phyloP scores from a whole-genome alignment of 2,113 vertebrate genomes.

The Callaeas wilsoni region DNA sequence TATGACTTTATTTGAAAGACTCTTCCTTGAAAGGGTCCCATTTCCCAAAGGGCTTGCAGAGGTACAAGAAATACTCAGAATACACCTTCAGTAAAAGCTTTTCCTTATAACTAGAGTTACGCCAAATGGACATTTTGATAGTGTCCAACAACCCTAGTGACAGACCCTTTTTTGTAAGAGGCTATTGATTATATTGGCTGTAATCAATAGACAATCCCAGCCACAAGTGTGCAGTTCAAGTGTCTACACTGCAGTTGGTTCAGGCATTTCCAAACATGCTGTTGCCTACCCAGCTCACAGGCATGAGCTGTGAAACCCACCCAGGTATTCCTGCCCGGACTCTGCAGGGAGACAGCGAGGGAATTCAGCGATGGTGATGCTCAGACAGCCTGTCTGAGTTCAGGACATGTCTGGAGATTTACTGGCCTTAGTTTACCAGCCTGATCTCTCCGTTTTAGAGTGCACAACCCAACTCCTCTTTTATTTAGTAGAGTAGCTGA shows the following conservation, averaged over 20 bases:
- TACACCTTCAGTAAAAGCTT: neutral
- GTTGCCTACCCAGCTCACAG: neutral
- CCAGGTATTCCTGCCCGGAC: neutral
- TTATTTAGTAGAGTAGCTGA: neutral
- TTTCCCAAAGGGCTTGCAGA: neutral
- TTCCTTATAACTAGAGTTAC: neutral
- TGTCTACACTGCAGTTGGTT: neutral
- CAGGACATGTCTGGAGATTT: neutral
- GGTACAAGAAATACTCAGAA: neutral
- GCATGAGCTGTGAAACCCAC: neutral
- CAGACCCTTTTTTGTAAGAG: neutral
- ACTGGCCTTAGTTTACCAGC: neutral
- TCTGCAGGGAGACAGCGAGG: accelerated
- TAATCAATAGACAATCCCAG: neutral
- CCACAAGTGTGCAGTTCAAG: neutral
- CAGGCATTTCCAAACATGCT: neutral
- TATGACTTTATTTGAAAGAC: neutral
- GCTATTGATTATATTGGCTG: neutral
- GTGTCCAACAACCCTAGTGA: neutral
- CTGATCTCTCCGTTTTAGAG: neutral
- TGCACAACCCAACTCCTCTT: neutral
- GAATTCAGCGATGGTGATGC: neutral
- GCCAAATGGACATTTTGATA: neutral
- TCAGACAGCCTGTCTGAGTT: neutral
- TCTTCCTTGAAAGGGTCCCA: neutral